Conservation (phyloP, 2,113 vertebrate species). For the Rana temporaria region DNA sequence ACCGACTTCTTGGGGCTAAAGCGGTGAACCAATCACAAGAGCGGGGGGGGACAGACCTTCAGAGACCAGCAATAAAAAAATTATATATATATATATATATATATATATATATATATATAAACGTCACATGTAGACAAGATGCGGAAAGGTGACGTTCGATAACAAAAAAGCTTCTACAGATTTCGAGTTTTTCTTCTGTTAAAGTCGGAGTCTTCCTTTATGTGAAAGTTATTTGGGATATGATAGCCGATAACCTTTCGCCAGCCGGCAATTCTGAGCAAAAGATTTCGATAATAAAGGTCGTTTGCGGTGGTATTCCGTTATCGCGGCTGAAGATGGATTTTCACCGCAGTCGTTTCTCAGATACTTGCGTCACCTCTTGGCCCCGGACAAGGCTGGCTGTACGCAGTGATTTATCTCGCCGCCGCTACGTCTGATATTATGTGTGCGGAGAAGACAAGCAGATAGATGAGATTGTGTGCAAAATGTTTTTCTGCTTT, state of each 20-base stretch:
- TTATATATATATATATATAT: no score
- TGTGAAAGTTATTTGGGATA: no score
- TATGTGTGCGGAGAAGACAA: background rate
- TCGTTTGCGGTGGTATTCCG: background rate
- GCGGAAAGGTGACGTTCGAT: no score
- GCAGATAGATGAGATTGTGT: slow-evolving; percentile 21
- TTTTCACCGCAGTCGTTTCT: slow-evolving; percentile 21
- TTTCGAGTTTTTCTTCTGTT: no score
- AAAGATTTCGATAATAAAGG: slow-evolving; percentile 26
- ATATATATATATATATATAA: no score
- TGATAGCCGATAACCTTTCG: slow-evolving; percentile 4
- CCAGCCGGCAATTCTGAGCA: background rate
- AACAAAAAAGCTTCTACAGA: no score
- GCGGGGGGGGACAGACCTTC: no score
- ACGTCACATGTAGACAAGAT: no score
- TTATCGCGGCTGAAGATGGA: background rate
- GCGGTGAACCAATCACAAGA: no score
- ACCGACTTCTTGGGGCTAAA: no score
- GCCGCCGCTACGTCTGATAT: slow-evolving; percentile 9
- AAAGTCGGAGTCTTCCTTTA: no score
- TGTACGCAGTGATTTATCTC: slow-evolving; percentile 32
- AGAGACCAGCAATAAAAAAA: no score
- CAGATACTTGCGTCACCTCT: slow-evolving; percentile 13
- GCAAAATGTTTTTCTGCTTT: background rate
- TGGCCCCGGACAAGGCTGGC: background rate